Evolutionary conservation across 2,113 vertebrate species (phyloP).

Genomic region (Sisor rabdophorus): DNA sequence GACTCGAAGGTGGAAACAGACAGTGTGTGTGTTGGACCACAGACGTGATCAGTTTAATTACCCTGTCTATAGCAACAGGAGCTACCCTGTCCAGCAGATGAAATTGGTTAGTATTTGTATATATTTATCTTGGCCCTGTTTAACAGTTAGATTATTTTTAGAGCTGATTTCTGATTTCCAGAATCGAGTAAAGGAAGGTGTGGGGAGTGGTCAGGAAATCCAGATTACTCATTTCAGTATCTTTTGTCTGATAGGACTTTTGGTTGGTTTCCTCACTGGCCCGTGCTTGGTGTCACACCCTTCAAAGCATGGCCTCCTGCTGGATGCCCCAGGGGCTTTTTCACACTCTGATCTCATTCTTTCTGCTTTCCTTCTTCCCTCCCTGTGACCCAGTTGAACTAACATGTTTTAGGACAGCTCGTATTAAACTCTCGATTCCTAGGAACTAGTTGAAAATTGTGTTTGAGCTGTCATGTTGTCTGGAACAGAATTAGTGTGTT

Average conservation of each 20-base stretch:
- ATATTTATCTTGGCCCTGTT: not conserved
- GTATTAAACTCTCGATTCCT: not conserved
- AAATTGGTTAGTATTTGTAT: no score
- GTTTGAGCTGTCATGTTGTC: not conserved
- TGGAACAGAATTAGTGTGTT: not conserved
- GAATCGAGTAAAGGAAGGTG: slow-evolving; percentile 9
- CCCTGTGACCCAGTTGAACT: not conserved
- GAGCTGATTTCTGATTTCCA: not conserved
- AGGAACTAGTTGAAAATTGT: not conserved
- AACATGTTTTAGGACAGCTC: not conserved
- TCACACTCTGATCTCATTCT: slow-evolving; percentile 10
- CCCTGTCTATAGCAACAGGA: not conserved
- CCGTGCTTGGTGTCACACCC: slow-evolving; percentile 10
- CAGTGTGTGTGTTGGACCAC: not conserved
- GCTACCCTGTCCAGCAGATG: not conserved
- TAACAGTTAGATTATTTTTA: slow-evolving; percentile 1
- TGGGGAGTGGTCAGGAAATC: slow-evolving; percentile 23
- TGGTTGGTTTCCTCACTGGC: slow-evolving; percentile 26
- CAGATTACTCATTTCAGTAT: slow-evolving; percentile 24
- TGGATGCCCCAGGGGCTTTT: slow-evolving; percentile 24
- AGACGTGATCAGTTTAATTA: not conserved
- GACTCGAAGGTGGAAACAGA: not conserved
- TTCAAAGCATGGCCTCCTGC: slow-evolving; percentile 16
- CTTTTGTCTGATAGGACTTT: slow-evolving; percentile 28
- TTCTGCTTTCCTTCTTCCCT: slow-evolving; percentile 1